Evolutionary conservation across 92 coral and sea anemone species (phyloP).

Genomic region (Metridium senile): DNA sequence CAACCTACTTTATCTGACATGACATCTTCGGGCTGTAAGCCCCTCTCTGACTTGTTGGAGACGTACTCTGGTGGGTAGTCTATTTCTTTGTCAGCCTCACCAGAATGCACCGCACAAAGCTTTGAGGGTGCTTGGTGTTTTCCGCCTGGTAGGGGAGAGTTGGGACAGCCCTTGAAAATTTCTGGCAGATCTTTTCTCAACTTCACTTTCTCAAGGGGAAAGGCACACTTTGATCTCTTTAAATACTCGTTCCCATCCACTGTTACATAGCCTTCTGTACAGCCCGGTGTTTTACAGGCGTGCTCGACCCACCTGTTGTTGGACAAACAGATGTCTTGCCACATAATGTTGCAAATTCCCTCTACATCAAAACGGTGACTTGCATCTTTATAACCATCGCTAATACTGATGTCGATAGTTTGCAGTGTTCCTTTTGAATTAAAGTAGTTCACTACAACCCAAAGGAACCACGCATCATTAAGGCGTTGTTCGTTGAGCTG

Average conservation of each 20-base stretch:
- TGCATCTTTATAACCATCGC: background rate
- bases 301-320: slow-evolving; percentile 45
- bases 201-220: slow-evolving; percentile 59
- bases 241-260: slow-evolving; percentile 76
- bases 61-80: slow-evolving; percentile 44
- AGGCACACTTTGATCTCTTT: slow-evolving; percentile 70
- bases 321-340: slow-evolving; percentile 26
- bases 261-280: slow-evolving; percentile 67
- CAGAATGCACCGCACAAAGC: slow-evolving; percentile 45
- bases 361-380: slow-evolving; percentile 39
- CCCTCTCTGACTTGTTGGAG: slow-evolving; percentile 35
- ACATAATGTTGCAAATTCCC: slow-evolving; percentile 23
- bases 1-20: slow-evolving; percentile 34
- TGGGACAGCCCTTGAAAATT: slow-evolving; percentile 58
- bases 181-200: slow-evolving; percentile 62
- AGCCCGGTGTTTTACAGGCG: slow-evolving; percentile 55
- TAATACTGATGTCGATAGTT: slow-evolving; percentile 16
- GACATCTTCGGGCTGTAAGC: slow-evolving; percentile 31
- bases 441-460: slow-evolving; percentile 46
- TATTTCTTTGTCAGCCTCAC: slow-evolving; percentile 4
- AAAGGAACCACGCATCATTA: slow-evolving; percentile 69
- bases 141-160: slow-evolving; percentile 55
- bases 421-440: background rate
- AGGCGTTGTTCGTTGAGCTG: slow-evolving; percentile 65
- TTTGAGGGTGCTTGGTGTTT: slow-evolving; percentile 62